Evolutionary conservation across 2,797 vertebrate genomes (phyloP), one percentile per base, ranked within the genome.

Genomic region (Enteromius argenteus): DNA sequence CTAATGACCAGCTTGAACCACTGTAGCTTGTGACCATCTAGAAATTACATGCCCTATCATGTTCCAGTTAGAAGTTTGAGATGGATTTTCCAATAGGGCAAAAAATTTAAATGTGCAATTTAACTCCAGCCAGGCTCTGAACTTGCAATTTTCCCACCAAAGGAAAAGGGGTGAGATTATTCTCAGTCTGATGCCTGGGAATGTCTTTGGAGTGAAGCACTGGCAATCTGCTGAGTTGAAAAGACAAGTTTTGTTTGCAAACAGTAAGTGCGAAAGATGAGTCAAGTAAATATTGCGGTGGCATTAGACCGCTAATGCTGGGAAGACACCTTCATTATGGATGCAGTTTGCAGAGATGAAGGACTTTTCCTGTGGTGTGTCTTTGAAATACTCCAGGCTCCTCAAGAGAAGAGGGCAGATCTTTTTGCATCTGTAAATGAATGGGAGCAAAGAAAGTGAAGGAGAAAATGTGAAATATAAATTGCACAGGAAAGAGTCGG

Each of bases 161-260:
- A 84, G 39, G 32, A 64, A 84, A 78, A 58, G 15, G 60, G 30
- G 35, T 21, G 23, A 74, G 68, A 71, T 46, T 68, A n/a, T 73
- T 58, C 67, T 53, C 44, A 58, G 32, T 62, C 10, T 71, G 49
- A 76, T 14, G 42, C 67, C 58, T 72, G 37, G 51, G 49, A 84
- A 84, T 51, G 62, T 74, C 58, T 17, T 32, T 19, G 6, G 15
- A 62, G 60, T 62, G 15, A 23, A 42, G 71, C 17, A 15, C 13
- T 77, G 67, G 66, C 84, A 69, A 56, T 78, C 80, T 85, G 76
- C 42, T 82, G 42, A 72, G 71, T 76, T 71, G 51, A 79, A 69
- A 71, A 56, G 80, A 71, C 72, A 39, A 44, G 68, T 68, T 74
- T 64, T 87, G 86, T 86, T 87, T 87, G 86, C 84, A 83, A 85